These are phyloP conservation scores for Arenicola marina DNA, from an alignment of 2,888 invertebrate species.

Conservation along the genomic window DNA sequence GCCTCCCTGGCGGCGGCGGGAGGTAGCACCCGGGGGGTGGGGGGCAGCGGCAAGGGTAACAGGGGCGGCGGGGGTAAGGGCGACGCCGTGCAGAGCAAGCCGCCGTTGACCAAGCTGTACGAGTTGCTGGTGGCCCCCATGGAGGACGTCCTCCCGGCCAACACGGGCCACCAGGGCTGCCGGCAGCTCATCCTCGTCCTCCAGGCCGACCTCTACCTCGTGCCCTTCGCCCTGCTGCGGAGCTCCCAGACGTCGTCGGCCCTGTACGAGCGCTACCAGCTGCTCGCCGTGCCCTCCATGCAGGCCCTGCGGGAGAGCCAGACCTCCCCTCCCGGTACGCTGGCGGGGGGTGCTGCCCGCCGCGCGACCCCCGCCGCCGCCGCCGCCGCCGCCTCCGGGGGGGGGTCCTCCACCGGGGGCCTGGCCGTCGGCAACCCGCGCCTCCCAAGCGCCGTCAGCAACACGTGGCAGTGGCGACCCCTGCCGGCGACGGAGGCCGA, in stretches of 20 bases:
- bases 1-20: slow-evolving; percentile 24
- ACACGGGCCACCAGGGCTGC: slow-evolving; percentile 36
- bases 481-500: slow-evolving; percentile 89
- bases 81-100: slow-evolving; percentile 63
- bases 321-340: slow-evolving; percentile 42
- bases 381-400: slow-evolving; percentile 55
- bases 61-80: not conserved
- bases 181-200: slow-evolving; percentile 77
- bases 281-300: slow-evolving; percentile 85
- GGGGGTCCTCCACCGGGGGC: slow-evolving; percentile 49
- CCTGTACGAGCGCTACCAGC: slow-evolving; percentile 81
- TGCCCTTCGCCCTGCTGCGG: slow-evolving; percentile 85
- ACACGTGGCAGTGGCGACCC: slow-evolving; percentile 84
- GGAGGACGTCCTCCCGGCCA: slow-evolving; percentile 78
- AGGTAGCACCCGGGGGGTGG: not conserved
- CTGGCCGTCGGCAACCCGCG: slow-evolving; percentile 83
- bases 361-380: too few relatives aligned
- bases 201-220: slow-evolving; percentile 86
- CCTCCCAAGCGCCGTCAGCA: slow-evolving; percentile 73
- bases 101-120: slow-evolving; percentile 82
- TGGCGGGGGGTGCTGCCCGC: too few relatives aligned
- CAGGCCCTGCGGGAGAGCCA: slow-evolving; percentile 68
- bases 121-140: slow-evolving; percentile 88
- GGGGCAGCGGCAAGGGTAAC: not conserved
- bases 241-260: slow-evolving; percentile 71